Percentiles rank a stretch among this genome's conserved stretches.
Evolutionary conservation across 2,888 invertebrate species (phyloP).

Genomic region (Cephus rjabovi): DNA sequence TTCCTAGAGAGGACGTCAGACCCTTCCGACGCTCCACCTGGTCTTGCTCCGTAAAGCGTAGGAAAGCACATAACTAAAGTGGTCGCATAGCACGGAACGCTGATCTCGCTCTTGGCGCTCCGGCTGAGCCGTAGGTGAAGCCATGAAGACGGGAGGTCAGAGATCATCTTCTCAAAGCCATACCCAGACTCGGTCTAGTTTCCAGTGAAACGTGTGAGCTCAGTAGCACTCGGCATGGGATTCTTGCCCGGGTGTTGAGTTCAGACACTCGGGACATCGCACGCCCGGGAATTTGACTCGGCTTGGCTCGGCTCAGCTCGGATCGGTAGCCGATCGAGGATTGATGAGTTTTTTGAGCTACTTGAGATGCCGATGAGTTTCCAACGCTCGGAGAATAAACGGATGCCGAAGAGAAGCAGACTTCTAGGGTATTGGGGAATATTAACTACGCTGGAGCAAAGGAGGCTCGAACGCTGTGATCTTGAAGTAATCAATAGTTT

Average conservation of each 20-base stretch:
- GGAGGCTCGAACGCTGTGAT: not conserved
- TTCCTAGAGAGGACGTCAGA: not conserved
- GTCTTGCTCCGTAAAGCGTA: conserved; percentile 53
- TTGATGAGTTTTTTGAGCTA: not conserved
- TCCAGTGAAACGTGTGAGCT: not conserved
- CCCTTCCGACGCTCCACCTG: conserved; percentile 19
- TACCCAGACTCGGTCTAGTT: not conserved
- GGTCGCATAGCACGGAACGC: conserved; percentile 50
- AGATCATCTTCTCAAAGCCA: not conserved
- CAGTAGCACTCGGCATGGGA: not conserved
- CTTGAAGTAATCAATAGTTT: not conserved
- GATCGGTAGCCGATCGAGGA: not conserved
- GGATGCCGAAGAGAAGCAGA: not conserved
- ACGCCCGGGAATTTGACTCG: not conserved
- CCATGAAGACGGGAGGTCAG: not conserved
- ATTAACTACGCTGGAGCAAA: not conserved
- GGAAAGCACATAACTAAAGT: conserved; percentile 53
- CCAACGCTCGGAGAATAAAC: not conserved
- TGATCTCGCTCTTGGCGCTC: conserved; percentile 38
- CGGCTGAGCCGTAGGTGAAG: conserved; percentile 6
- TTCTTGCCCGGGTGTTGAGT: not conserved
- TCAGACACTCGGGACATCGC: not conserved
- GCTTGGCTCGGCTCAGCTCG: not conserved
- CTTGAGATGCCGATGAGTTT: not conserved
- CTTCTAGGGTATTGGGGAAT: not conserved